A percentile compares a stretch with the other conserved stretches of the same genome.
Conservation (phyloP, 2,888 invertebrate genomes). For the Octodonta nipae region DNA sequence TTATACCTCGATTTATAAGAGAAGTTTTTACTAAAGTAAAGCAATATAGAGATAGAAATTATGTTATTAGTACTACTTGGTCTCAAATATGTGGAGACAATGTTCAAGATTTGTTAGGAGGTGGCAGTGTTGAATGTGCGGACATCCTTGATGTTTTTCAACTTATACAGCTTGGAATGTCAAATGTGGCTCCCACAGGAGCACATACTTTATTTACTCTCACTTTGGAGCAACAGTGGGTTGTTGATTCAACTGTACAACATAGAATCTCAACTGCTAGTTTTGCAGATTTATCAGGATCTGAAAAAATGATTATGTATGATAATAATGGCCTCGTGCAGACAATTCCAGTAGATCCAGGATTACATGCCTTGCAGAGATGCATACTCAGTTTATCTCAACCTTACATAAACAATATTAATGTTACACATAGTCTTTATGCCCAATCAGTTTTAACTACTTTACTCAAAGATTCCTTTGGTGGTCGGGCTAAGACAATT, state of each 20-base stretch:
- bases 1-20: constrained; percentile 57
- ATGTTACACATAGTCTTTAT: constrained; percentile 33
- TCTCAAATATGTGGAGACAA: constrained; percentile 59
- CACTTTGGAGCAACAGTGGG: constrained; percentile 62
- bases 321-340: constrained; percentile 35
- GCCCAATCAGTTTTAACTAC: constrained; percentile 57
- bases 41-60: constrained; percentile 51
- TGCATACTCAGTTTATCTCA: constrained; percentile 48
- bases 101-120: constrained; percentile 43
- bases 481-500: constrained; percentile 60
- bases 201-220: constrained; percentile 59
- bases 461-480: constrained; percentile 59
- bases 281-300: constrained; percentile 49
- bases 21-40: constrained; percentile 56
- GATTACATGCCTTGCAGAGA: constrained; percentile 52
- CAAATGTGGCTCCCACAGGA: constrained; percentile 42
- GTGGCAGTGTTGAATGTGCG: constrained; percentile 43
- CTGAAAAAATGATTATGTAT: constrained; percentile 38
- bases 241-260: constrained; percentile 52
- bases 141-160: constrained; percentile 57
- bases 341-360: constrained; percentile 45
- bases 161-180: constrained; percentile 53
- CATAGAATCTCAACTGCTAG: constrained; percentile 61
- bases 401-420: constrained; percentile 21
- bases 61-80: constrained; percentile 56